Base-by-base conservation (phyloP, 2,888 invertebrate genomes). In the Byasa hedistus region DNA sequence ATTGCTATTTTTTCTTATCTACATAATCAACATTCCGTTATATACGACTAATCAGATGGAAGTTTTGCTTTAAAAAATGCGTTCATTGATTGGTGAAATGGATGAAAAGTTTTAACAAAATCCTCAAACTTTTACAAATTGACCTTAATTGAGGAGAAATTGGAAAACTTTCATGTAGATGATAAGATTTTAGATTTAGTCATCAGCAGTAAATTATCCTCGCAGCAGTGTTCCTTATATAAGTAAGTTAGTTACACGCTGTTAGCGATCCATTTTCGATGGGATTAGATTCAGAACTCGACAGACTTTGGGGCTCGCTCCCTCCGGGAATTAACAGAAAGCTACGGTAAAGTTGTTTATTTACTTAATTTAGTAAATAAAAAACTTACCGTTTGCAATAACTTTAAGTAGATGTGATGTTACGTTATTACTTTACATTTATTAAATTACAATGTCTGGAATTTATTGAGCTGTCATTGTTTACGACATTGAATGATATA, bases 271-370 rank as follows among this genome's bases (percentile, higher is more conserved):
- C 72, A 75, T 77, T 72, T 69, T 65, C 68, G 72, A 71, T 73
- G 65, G 72, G 73, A 78, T 78, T 78, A 79, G 70, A 74, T 70
- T 72, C 66, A 70, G 71, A 78, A 79, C 81, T 79, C 52, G 2
- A 24, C 23, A 27, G 24, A 77, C 74, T 78, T 80, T 77, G 72
- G 74, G 73, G 52, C 52, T 24, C 61, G 52, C 56, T 21, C 39
- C 58, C 44, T 58, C 22, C 58, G 15, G 1, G 57, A 57, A 22
- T 27, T 27, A 27, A 8, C 15, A 32, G 27, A 54, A 32, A 32
- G 32, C 21, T 23, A 55, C 24, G 15, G n/a, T 56, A 32, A 32
- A 32, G 32, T 32, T 32, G 8, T 32, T 10, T 10, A 32, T 32
- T 32, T 32, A 10, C 10, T 32, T 10, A 32, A 32, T 32, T 5